phyloP scores from a whole-genome alignment of 2,113 vertebrate species.

The Nothobranchius furzeri region DNA sequence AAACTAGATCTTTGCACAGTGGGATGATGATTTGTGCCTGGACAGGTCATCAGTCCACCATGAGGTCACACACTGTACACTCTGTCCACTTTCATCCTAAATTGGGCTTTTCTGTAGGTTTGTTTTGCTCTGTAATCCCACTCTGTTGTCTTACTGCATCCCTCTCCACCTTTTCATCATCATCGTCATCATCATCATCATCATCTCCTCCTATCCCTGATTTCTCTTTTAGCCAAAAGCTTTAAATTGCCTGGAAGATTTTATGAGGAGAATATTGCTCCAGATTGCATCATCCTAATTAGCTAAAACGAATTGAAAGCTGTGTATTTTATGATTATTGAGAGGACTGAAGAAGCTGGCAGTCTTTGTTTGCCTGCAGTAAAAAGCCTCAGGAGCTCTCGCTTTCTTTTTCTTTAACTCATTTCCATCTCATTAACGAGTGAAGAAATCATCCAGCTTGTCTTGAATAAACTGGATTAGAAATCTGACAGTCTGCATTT shows the following conservation, averaged over 20 bases:
- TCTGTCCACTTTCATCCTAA: not conserved
- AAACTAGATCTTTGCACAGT: too few species aligned
- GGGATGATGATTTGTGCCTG: too few species aligned
- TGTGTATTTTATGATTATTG: constrained; percentile 51
- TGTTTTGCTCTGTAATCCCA: constrained; percentile 7
- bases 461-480: constrained; percentile 3
- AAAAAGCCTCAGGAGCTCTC: constrained; percentile 37
- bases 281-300: constrained; percentile 67
- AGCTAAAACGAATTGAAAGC: constrained; percentile 46
- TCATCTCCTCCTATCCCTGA: constrained; percentile 24
- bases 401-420: not conserved
- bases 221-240: constrained; percentile 50
- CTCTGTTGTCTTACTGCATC: constrained; percentile 28
- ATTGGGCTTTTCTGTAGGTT: constrained; percentile 10
- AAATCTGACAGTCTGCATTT: not conserved
- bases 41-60: too few species aligned
- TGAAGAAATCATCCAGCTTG: constrained; percentile 13
- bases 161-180: constrained; percentile 58
- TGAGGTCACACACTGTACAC: too few species aligned
- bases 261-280: constrained; percentile 44
- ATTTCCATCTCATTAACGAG: constrained; percentile 10
- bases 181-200: constrained; percentile 25
- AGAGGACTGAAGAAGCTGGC: constrained; percentile 23
- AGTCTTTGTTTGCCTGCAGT: constrained; percentile 31
- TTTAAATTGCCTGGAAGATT: constrained; percentile 36